A percentile compares a stretch with the other conserved stretches of the same genome.
Conservation (phyloP, 2,888 invertebrate genomes). For the Hydropsyche betteni region DNA sequence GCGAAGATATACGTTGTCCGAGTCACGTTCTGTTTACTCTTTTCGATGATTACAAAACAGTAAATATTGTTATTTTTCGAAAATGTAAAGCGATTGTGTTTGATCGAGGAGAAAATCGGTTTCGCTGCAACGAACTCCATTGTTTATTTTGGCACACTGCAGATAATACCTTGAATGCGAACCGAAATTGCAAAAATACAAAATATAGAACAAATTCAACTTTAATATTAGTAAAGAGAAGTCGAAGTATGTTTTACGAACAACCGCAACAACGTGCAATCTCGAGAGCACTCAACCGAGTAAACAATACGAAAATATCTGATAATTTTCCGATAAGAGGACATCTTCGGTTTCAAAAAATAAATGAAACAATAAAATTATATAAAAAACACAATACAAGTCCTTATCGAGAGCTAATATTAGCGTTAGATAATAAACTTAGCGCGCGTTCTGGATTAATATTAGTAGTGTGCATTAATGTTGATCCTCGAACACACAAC, state of each 20-base stretch:
- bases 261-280: too few species aligned
- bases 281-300: too few species aligned
- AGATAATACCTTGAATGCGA: too few species aligned
- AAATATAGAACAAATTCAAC: too few species aligned
- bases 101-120: too few species aligned
- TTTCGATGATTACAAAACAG: slow-evolving; percentile 1
- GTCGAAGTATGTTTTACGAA: neutral
- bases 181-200: too few species aligned
- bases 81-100: too few species aligned
- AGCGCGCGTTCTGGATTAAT: neutral
- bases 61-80: slow-evolving; percentile 6
- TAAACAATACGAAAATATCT: too few species aligned
- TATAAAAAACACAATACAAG: neutral
- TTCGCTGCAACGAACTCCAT: too few species aligned
- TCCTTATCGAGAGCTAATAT: slow-evolving; percentile 12
- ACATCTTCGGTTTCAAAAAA: too few species aligned
- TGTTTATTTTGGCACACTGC: too few species aligned
- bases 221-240: neutral
- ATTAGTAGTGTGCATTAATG: neutral
- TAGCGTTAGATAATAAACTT: neutral
- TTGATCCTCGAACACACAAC: neutral
- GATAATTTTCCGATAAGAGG: too few species aligned
- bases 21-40: slow-evolving; percentile 21
- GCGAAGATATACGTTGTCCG: neutral
- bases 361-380: neutral